A percentile compares a stretch with the other conserved stretches of the same genome.
phyloP scores from a whole-genome alignment of 2,888 invertebrate species.

The Molorchus minor region DNA sequence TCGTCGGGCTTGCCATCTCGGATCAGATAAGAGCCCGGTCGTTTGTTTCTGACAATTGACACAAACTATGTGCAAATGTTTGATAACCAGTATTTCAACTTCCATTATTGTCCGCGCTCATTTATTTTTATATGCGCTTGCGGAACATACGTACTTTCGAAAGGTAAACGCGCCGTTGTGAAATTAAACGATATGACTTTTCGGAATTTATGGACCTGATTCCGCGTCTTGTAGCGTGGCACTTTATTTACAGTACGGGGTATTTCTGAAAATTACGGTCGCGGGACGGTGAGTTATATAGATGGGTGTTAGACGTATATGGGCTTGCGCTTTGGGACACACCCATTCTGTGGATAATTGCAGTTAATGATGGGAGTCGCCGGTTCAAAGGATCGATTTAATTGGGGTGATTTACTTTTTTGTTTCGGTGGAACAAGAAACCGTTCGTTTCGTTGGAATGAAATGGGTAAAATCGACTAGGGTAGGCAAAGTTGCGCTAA shows the following conservation, averaged over 20 bases:
- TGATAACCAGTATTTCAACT: slow-evolving; percentile 60
- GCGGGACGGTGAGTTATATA: slow-evolving; percentile 29
- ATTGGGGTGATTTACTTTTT: slow-evolving; percentile 4
- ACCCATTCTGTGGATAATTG: slow-evolving; percentile 36
- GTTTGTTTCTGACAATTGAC: slow-evolving; percentile 60
- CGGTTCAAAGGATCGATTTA: slow-evolving; percentile 29
- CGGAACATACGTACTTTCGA: slow-evolving; percentile 43
- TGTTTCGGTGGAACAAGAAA: neutral
- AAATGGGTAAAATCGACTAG: too few relatives aligned
- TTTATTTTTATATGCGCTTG: slow-evolving; percentile 47
- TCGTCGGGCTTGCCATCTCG: slow-evolving; percentile 50
- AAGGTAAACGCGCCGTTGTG: slow-evolving; percentile 42
- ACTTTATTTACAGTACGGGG: slow-evolving; percentile 31
- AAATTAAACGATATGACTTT: slow-evolving; percentile 49
- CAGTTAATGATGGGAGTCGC: slow-evolving; percentile 30
- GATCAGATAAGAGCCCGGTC: slow-evolving; percentile 56
- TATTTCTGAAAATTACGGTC: slow-evolving; percentile 30
- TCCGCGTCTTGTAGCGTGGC: slow-evolving; percentile 29
- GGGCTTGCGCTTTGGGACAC: slow-evolving; percentile 36
- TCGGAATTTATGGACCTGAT: slow-evolving; percentile 44
- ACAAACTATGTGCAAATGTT: slow-evolving; percentile 61
- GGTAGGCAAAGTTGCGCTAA: too few relatives aligned
- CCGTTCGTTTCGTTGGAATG: too few relatives aligned
- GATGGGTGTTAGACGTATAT: slow-evolving; percentile 37
- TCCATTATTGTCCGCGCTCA: slow-evolving; percentile 56